Evolutionary conservation across 2,113 vertebrate species (phyloP).

Genomic region (Orientallactaga bullata): DNA sequence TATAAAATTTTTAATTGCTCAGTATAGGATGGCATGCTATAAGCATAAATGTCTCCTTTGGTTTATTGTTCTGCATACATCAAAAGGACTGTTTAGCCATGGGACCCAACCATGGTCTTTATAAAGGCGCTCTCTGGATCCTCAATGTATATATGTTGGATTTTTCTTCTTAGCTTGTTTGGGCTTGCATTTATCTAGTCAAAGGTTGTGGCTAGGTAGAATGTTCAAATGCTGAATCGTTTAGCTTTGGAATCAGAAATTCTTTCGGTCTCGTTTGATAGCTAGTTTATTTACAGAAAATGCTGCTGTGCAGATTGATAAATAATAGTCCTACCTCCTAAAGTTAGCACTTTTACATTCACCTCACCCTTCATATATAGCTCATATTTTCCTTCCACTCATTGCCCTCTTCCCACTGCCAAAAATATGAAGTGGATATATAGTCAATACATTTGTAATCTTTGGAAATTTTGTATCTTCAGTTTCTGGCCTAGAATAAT

Average conservation of each 20-base stretch:
- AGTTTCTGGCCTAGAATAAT: background rate
- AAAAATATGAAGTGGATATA: background rate
- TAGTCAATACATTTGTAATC: background rate
- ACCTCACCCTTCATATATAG: background rate
- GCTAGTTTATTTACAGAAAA: background rate
- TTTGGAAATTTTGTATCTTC: background rate
- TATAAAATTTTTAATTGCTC: constrained; percentile 8
- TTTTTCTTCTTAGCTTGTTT: background rate
- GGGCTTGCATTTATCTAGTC: background rate
- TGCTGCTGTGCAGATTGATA: background rate
- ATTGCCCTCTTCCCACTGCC: too few relatives aligned
- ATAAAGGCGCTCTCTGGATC: background rate
- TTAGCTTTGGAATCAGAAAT: background rate
- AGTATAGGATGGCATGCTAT: background rate
- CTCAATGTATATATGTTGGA: background rate
- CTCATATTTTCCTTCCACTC: background rate
- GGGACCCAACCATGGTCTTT: background rate
- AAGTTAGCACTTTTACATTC: background rate
- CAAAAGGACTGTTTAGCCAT: background rate
- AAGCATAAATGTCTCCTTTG: background rate
- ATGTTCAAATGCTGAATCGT: background rate
- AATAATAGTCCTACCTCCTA: background rate
- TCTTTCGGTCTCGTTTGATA: background rate
- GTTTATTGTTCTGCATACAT: background rate
- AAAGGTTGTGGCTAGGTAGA: background rate